Evolutionary conservation across 37 sponge, comb jelly and placozoan species (phyloP).

Genomic region (Amphimedon queenslandica): DNA sequence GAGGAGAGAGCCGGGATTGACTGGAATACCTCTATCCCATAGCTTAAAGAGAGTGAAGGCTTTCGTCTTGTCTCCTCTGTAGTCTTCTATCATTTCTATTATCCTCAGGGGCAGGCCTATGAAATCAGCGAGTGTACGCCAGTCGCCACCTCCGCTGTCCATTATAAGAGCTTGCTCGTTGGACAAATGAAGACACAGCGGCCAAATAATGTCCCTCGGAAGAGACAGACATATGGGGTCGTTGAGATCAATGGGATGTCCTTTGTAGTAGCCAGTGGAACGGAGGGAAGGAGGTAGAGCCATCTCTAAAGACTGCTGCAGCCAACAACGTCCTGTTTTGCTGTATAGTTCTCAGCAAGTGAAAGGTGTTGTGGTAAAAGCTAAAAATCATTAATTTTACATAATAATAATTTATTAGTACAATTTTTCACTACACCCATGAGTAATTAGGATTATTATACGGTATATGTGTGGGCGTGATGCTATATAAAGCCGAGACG

Average conservation of each 20-base stretch:
- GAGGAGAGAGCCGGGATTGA: background rate
- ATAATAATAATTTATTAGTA: too few relatives aligned
- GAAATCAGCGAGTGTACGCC: background rate
- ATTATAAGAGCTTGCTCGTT: too few relatives aligned
- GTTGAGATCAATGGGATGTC: background rate
- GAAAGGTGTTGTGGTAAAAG: too few relatives aligned
- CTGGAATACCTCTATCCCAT: background rate
- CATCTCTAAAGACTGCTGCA: too few relatives aligned
- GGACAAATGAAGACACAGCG: background rate
- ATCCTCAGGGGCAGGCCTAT: background rate
- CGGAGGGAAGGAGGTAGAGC: background rate
- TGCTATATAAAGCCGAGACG: too few relatives aligned
- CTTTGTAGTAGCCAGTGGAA: background rate
- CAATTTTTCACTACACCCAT: too few relatives aligned
- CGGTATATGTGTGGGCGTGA: too few relatives aligned
- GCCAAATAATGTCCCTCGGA: background rate
- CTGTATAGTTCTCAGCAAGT: too few relatives aligned
- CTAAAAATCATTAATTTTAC: too few relatives aligned
- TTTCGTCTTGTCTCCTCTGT: background rate
- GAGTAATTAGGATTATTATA: too few relatives aligned
- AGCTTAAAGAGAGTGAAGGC: background rate
- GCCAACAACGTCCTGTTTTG: too few relatives aligned
- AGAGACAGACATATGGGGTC: background rate
- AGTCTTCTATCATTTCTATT: background rate
- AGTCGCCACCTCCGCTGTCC: background rate